A percentile compares a stretch with the other conserved stretches of the same genome.
These are phyloP conservation scores for Spialia ferax DNA, from an alignment of 2,888 invertebrate genomes.

Conservation along the genomic window DNA sequence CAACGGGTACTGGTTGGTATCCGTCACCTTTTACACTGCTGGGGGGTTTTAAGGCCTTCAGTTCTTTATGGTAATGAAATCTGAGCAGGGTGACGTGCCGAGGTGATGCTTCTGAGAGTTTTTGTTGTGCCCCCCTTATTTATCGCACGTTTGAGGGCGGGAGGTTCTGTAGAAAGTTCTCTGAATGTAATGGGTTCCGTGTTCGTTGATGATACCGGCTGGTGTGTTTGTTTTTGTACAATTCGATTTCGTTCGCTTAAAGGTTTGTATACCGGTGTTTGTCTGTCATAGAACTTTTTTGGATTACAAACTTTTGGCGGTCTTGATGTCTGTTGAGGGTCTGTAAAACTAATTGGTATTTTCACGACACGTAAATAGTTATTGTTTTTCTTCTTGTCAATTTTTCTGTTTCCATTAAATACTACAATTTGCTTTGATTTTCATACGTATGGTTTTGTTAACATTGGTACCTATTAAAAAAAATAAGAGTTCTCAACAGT, in stretches of 20 bases:
- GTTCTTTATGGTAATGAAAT: slow-evolving; percentile 87
- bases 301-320: slow-evolving; percentile 22
- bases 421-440: too few relatives aligned
- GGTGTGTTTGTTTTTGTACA: slow-evolving; percentile 42
- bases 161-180: slow-evolving; percentile 69
- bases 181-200: slow-evolving; percentile 78
- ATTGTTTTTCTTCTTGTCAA: too few relatives aligned
- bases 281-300: slow-evolving; percentile 20
- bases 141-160: slow-evolving; percentile 82
- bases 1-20: slow-evolving; percentile 50
- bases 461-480: too few relatives aligned
- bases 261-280: background rate
- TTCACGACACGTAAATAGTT: too few relatives aligned
- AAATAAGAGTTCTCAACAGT: too few relatives aligned
- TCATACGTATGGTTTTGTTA: too few relatives aligned
- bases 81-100: slow-evolving; percentile 86
- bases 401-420: too few relatives aligned
- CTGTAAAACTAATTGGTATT: too few relatives aligned
- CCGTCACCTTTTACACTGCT: slow-evolving; percentile 65
- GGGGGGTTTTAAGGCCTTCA: slow-evolving; percentile 86
- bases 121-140: slow-evolving; percentile 84
- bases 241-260: slow-evolving; percentile 42
- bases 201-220: slow-evolving; percentile 69
- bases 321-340: too few relatives aligned
- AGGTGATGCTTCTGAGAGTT: slow-evolving; percentile 84